phyloP scores from a whole-genome alignment of 2,797 vertebrate species.

The Jordanella pulchra region DNA sequence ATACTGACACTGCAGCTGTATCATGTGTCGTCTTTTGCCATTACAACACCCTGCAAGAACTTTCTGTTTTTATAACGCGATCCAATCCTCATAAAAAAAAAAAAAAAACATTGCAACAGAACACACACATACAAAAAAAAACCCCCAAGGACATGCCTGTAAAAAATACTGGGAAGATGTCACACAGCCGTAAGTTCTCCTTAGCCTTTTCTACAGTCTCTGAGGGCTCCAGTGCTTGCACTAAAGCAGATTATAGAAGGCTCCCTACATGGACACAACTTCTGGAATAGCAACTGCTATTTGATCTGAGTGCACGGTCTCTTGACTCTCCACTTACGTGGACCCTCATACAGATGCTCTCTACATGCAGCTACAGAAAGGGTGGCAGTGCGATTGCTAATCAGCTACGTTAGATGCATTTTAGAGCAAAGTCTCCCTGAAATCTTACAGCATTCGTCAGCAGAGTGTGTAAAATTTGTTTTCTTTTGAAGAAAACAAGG shows the following conservation, averaged over 20 bases:
- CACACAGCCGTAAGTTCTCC: constrained; percentile 13
- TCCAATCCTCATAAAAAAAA: background rate
- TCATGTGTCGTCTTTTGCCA: constrained; percentile 32
- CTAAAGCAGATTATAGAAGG: constrained; percentile 84
- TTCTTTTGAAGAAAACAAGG: background rate
- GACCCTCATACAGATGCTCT: constrained; percentile 44
- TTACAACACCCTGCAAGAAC: constrained; percentile 17
- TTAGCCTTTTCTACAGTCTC: constrained; percentile 53
- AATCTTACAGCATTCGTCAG: background rate
- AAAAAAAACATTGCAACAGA: background rate
- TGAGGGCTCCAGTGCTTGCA: constrained; percentile 41
- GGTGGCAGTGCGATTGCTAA: background rate
- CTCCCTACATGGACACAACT: constrained; percentile 84
- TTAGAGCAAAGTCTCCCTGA: background rate
- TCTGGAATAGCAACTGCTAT: constrained; percentile 88
- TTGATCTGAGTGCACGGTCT: constrained; percentile 70
- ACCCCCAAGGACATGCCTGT: background rate
- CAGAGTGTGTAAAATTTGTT: background rate
- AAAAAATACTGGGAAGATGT: constrained; percentile 21
- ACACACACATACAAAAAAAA: background rate
- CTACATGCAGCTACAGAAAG: constrained; percentile 13
- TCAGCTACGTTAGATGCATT: background rate
- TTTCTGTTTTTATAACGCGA: constrained; percentile 17
- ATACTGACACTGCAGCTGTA: constrained; percentile 25
- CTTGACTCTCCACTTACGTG: constrained; percentile 70